Evolutionary conservation across 2,113 vertebrate genomes (phyloP).

Genomic region (Cyphomyrus plagiostoma): DNA sequence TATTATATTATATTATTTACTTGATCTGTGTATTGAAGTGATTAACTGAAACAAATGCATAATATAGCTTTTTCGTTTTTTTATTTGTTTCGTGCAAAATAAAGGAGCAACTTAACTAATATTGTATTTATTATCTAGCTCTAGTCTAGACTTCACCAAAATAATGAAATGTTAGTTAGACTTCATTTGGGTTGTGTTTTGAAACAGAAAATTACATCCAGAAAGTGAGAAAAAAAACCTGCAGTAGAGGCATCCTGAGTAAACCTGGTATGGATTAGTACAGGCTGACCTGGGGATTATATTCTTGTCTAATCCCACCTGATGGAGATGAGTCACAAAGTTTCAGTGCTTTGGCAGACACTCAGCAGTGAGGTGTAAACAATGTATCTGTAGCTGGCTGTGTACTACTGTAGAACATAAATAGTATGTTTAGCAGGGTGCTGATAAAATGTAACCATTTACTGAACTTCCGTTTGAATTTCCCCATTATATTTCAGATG

Average conservation of each 20-base stretch:
- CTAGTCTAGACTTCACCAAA: neutral
- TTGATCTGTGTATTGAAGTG: neutral
- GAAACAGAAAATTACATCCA: neutral
- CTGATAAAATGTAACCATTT: neutral
- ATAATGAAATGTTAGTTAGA: neutral
- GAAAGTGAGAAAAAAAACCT: neutral
- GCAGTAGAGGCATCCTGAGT: neutral
- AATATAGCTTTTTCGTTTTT: neutral
- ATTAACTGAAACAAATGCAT: neutral
- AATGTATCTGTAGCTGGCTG: neutral
- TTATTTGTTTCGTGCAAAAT: neutral
- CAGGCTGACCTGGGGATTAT: conserved; percentile 19
- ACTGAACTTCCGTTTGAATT: neutral
- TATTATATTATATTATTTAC: neutral
- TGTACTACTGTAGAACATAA: neutral
- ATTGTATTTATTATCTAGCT: neutral
- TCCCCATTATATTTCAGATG: neutral
- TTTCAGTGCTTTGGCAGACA: neutral
- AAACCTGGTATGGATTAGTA: conserved; percentile 1
- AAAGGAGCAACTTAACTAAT: neutral
- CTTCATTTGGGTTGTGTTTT: neutral
- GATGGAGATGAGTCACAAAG: conserved; percentile 28
- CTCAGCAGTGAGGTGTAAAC: neutral
- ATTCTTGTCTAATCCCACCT: conserved; percentile 35
- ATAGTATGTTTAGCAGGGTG: neutral